Conservation (phyloP, 2,113 vertebrate species). For the Neogobius melanostomus region DNA sequence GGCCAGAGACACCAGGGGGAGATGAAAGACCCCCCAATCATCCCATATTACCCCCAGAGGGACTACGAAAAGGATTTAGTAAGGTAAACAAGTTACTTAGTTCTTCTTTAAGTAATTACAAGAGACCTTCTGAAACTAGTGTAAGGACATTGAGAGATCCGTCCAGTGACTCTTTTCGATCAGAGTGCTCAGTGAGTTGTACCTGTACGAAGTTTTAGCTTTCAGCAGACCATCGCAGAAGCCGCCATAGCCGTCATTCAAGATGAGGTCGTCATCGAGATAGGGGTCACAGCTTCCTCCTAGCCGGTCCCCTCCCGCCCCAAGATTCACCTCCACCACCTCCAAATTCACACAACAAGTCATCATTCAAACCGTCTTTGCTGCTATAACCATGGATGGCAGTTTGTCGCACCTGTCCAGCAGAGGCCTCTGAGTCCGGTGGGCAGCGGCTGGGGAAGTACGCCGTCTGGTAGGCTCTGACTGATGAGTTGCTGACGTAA, state of each 20-base stretch:
- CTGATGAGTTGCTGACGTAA: conserved; percentile 86
- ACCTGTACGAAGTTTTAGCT: conserved; percentile 65
- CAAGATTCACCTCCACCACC: conserved; percentile 69
- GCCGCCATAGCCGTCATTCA: conserved; percentile 52
- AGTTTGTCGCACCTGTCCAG: conserved; percentile 67
- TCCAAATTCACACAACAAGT: conserved; percentile 10
- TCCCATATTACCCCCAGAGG: too few relatives aligned
- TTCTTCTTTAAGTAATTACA: too few relatives aligned
- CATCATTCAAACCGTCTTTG: background rate
- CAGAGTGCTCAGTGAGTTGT: background rate
- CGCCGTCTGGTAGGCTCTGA: conserved; percentile 88
- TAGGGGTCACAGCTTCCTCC: conserved; percentile 62
- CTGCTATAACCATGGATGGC: background rate
- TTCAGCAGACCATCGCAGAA: conserved; percentile 71
- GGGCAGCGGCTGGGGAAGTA: conserved; percentile 91
- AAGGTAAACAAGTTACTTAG: too few relatives aligned
- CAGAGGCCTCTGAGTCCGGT: conserved; percentile 75
- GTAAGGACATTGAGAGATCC: background rate
- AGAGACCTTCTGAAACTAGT: too few relatives aligned
- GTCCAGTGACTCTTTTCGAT: too few relatives aligned
- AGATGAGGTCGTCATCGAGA: conserved; percentile 55
- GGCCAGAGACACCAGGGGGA: too few relatives aligned
- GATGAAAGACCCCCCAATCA: too few relatives aligned
- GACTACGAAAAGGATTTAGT: too few relatives aligned
- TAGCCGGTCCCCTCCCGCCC: conserved; percentile 61